These are phyloP conservation scores for Tenrec ecaudatus DNA, from an alignment of 2,113 vertebrate species.

Conservation along the genomic window DNA sequence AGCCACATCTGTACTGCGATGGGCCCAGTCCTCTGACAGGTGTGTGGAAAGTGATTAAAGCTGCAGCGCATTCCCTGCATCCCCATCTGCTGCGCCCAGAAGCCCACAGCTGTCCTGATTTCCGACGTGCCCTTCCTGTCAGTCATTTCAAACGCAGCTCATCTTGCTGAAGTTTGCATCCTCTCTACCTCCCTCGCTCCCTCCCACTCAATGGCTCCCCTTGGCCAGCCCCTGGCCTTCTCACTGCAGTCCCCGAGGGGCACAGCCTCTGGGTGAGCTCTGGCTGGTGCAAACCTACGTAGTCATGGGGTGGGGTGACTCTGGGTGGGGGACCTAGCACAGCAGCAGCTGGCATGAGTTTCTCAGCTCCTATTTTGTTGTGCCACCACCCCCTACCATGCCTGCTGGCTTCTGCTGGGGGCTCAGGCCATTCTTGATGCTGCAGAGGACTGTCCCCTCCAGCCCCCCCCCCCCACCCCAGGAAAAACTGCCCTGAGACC, in stretches of 20 bases:
- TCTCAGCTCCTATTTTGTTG: slow-evolving; percentile 28
- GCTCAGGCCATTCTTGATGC: background rate
- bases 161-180: background rate
- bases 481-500: background rate
- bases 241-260: background rate
- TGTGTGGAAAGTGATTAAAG: slow-evolving; percentile 83
- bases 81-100: slow-evolving; percentile 65
- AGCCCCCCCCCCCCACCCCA: no score
- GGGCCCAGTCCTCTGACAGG: slow-evolving; percentile 72
- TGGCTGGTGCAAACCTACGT: slow-evolving; percentile 59
- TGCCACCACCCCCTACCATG: slow-evolving; percentile 47
- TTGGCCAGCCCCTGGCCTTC: background rate
- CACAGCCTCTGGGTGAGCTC: slow-evolving; percentile 45
- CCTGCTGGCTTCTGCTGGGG: slow-evolving; percentile 26
- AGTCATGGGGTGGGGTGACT: slow-evolving; percentile 59
- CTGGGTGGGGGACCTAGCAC: background rate
- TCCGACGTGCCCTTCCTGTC: slow-evolving; percentile 69
- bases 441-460: background rate
- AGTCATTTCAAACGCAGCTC: slow-evolving; percentile 64
- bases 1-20: slow-evolving; percentile 43
- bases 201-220: background rate
- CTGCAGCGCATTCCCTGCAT: slow-evolving; percentile 64
- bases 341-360: no score
- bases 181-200: background rate
- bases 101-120: slow-evolving; percentile 79